These are phyloP conservation scores for Coleophora flavipennella DNA, from an alignment of 2,888 invertebrate species.

Conservation along the genomic window DNA sequence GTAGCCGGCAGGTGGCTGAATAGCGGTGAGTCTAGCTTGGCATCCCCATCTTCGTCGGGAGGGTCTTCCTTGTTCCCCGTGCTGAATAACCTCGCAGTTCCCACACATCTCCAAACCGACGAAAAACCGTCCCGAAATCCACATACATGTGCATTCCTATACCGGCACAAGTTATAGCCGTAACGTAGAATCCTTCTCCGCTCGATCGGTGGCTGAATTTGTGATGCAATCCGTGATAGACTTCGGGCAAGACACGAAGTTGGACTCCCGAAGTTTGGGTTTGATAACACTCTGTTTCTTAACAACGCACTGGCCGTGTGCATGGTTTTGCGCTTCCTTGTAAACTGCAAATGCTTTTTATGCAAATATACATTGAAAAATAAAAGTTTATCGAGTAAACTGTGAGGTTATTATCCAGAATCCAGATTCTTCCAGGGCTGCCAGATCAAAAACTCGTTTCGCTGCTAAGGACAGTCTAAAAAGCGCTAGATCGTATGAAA, in stretches of 20 bases:
- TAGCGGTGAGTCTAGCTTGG: constrained; percentile 54
- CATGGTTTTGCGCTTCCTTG: constrained; percentile 26
- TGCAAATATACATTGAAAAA: constrained; percentile 35
- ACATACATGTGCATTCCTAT: neutral
- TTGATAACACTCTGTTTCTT: constrained; percentile 39
- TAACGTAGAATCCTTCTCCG: constrained; percentile 17
- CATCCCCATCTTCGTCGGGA: constrained; percentile 46
- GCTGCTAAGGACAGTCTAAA: too few relatives aligned
- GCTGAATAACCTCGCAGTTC: constrained; percentile 37
- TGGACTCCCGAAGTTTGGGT: constrained; percentile 40
- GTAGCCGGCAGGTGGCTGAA: constrained; percentile 84
- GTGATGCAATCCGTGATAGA: constrained; percentile 62
- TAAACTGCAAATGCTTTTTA: constrained; percentile 9
- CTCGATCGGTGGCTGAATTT: constrained; percentile 36
- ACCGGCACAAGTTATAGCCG: neutral
- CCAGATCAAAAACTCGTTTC: too few relatives aligned
- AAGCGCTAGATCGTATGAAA: too few relatives aligned
- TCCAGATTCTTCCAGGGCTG: constrained; percentile 62
- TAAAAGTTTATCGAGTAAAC: constrained; percentile 6
- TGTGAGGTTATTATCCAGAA: constrained; percentile 53
- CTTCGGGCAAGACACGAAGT: constrained; percentile 37
- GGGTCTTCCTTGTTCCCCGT: constrained; percentile 49
- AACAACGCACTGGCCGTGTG: constrained; percentile 51
- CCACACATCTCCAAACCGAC: constrained; percentile 3
- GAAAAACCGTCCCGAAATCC: neutral